Conservation (phyloP, 2,888 invertebrate genomes). For the Cheilosia grossa region DNA sequence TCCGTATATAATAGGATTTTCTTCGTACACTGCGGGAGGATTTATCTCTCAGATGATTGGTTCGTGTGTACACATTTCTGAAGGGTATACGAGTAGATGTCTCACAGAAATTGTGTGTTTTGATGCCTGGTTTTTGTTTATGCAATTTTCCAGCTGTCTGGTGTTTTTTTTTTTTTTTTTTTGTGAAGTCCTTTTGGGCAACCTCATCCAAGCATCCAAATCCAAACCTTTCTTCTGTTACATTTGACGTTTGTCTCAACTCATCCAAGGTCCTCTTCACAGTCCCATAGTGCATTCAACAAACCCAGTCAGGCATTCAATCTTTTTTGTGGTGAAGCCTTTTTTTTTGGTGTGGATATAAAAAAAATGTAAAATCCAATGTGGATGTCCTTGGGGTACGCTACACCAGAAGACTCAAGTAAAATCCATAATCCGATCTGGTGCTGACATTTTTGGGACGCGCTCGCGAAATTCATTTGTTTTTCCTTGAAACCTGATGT, state of each 20-base stretch:
- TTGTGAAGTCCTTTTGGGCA: slow-evolving; percentile 3
- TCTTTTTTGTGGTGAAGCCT: slow-evolving; percentile 10
- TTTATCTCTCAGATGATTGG: slow-evolving; percentile 50
- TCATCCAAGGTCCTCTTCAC: neutral
- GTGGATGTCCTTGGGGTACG: slow-evolving; percentile 9
- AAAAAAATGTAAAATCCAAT: slow-evolving; percentile 2
- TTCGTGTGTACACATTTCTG: slow-evolving; percentile 11
- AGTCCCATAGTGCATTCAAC: neutral
- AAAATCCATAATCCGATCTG: slow-evolving; percentile 30
- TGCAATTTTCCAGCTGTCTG: slow-evolving; percentile 4
- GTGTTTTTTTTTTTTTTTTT: neutral
- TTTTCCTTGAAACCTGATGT: neutral
- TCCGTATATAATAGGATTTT: slow-evolving; percentile 15
- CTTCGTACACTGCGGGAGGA: neutral
- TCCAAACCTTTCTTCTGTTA: slow-evolving; percentile 24
- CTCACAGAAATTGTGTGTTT: neutral
- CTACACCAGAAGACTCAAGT: slow-evolving; percentile 16
- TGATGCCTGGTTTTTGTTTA: slow-evolving; percentile 22
- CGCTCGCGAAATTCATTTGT: neutral
- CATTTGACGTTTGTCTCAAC: slow-evolving; percentile 27
- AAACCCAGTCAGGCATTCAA: slow-evolving; percentile 28
- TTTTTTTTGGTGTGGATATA: neutral
- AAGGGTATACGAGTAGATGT: neutral
- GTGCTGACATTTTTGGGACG: slow-evolving; percentile 3
- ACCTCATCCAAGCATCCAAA: neutral